These are phyloP conservation scores for Peromyscus leucopus DNA, from an alignment of 2,113 vertebrate species.

Conservation along the genomic window DNA sequence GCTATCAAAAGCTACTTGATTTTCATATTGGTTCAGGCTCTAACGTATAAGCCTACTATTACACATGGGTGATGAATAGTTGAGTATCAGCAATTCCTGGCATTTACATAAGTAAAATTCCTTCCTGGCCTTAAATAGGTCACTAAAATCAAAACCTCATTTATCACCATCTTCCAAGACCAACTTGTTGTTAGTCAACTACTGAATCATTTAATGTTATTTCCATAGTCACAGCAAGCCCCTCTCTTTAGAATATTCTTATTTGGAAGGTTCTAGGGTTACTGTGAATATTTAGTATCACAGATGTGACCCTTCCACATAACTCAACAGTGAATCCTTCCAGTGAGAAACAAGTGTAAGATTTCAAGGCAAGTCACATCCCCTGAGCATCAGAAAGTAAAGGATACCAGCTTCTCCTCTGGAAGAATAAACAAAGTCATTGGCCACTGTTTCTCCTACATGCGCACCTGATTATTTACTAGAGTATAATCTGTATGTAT, in stretches of 20 bases:
- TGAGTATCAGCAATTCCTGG: slow-evolving; percentile 32
- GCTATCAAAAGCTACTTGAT: slow-evolving; percentile 33
- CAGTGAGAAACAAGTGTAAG: neutral
- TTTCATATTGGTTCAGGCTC: slow-evolving; percentile 38
- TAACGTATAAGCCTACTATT: neutral
- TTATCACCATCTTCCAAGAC: slow-evolving; percentile 14
- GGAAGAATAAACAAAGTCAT: neutral
- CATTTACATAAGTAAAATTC: slow-evolving; percentile 61
- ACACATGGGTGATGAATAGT: slow-evolving; percentile 29
- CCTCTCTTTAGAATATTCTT: neutral
- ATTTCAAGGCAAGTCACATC: neutral
- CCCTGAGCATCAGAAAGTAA: neutral
- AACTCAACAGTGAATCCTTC: neutral
- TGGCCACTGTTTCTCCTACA: neutral
- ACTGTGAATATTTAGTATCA: neutral
- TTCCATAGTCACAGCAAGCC: neutral
- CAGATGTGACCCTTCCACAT: neutral
- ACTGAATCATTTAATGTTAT: neutral
- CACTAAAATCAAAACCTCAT: slow-evolving; percentile 63
- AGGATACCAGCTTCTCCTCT: neutral
- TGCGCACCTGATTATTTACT: neutral
- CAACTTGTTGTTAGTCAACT: slow-evolving; percentile 49
- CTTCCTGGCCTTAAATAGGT: slow-evolving; percentile 56
- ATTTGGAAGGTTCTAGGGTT: neutral
- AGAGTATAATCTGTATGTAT: neutral